phyloP scores from a whole-genome alignment of 1,140 invertebrate genomes.

The Penaeus indicus region DNA sequence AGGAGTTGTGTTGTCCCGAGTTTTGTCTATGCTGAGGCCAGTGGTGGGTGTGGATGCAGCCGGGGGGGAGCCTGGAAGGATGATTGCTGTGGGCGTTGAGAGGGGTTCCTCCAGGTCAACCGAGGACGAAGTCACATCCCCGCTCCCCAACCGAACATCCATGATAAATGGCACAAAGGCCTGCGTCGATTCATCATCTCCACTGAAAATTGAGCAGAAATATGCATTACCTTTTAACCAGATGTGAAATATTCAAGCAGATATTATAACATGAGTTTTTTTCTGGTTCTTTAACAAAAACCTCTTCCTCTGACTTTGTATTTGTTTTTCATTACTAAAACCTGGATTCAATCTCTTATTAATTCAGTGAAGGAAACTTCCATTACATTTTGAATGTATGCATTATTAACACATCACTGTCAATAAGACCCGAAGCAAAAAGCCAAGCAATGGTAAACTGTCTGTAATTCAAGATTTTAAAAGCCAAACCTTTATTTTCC shows the following conservation, averaged over 20 bases:
- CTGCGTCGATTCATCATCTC: constrained; percentile 89
- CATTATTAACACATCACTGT: no score
- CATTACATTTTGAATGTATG: no score
- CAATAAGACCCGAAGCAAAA: no score
- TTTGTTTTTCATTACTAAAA: no score
- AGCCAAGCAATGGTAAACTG: no score
- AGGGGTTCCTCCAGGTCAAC: constrained; percentile 81
- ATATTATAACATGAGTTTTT: no score
- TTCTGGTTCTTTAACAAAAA: no score
- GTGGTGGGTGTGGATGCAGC: constrained; percentile 68
- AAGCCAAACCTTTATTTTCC: no score
- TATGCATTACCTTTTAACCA: neutral
- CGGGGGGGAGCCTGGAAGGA: constrained; percentile 72
- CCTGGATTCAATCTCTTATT: no score
- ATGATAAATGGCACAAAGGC: constrained; percentile 95
- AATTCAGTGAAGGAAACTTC: no score
- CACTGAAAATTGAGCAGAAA: constrained; percentile 69
- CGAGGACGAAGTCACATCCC: constrained; percentile 77
- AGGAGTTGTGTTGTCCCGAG: constrained; percentile 72
- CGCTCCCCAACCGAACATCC: constrained; percentile 85
- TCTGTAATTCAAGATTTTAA: no score
- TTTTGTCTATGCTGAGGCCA: constrained; percentile 68
- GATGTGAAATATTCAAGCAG: neutral
- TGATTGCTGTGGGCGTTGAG: constrained; percentile 36
- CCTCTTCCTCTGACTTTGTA: no score